Percentiles rank a stretch among this genome's conserved stretches.
phyloP scores from a whole-genome alignment of 2,113 vertebrate genomes.

The Osmerus eperlanus region DNA sequence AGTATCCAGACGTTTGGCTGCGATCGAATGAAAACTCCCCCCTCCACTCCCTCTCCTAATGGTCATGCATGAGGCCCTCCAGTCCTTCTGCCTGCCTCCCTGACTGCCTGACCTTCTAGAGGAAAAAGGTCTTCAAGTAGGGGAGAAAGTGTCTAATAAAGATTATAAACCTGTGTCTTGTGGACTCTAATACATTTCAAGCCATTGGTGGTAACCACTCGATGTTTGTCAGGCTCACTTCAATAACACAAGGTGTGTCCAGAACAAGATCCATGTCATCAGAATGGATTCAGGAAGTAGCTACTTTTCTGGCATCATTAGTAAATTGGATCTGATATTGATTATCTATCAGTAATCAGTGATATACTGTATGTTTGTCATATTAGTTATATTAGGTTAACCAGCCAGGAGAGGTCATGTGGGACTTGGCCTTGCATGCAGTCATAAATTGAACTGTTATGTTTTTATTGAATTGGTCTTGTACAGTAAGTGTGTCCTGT shows the following conservation, averaged over 20 bases:
- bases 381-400: constrained; percentile 75
- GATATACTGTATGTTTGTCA: constrained; percentile 61
- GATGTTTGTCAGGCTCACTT: not conserved
- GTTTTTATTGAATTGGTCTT: constrained; percentile 63
- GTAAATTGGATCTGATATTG: constrained; percentile 70
- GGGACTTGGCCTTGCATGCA: constrained; percentile 45
- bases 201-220: too few species aligned
- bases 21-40: constrained; percentile 63
- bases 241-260: constrained; percentile 6
- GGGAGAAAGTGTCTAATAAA: not conserved
- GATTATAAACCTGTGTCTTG: not conserved
- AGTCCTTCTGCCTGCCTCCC: constrained; percentile 5
- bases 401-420: constrained; percentile 60
- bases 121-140: not conserved
- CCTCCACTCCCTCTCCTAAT: constrained; percentile 33
- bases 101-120: not conserved
- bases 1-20: constrained; percentile 68
- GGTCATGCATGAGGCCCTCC: constrained; percentile 43
- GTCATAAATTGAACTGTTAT: constrained; percentile 66
- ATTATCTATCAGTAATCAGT: constrained; percentile 70
- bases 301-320: constrained; percentile 57
- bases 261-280: constrained; percentile 36
- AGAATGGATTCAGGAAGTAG: constrained; percentile 61
- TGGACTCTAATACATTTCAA: too few species aligned
- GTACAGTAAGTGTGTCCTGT: constrained; percentile 23